Evolutionary conservation across 2,888 invertebrate species (phyloP).

Genomic region (Hetaerina titia): DNA sequence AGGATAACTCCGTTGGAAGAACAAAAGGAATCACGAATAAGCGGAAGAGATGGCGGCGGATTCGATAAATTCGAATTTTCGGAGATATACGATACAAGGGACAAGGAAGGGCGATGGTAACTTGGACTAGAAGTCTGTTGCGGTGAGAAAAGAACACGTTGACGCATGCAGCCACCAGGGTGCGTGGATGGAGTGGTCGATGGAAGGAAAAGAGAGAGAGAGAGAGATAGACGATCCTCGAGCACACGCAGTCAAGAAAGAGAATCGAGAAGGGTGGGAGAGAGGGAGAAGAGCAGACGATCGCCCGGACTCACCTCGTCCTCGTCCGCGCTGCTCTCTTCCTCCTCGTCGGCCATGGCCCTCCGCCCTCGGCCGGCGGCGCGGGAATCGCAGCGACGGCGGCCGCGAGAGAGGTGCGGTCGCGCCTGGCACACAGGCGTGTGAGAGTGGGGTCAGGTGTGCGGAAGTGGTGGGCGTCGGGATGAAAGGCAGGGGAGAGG

Average conservation of each 20-base stretch:
- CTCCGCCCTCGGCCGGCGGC: neutral
- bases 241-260: neutral
- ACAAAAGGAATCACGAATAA: no score
- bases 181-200: neutral
- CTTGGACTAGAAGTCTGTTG: no score
- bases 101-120: neutral
- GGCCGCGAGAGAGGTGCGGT: neutral
- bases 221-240: neutral
- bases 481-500: neutral
- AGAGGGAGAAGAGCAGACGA: neutral
- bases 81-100: neutral
- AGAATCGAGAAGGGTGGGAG: neutral
- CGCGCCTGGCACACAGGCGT: neutral
- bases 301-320: constrained; percentile 27
- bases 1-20: no score
- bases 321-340: constrained; percentile 38
- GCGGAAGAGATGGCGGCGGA: no score
- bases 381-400: neutral
- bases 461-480: neutral
- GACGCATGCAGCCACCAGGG: no score
- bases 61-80: neutral
- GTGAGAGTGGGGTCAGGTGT: neutral
- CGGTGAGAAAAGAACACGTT: no score
- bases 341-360: constrained; percentile 48
- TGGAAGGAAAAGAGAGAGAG: neutral